Evolutionary conservation across 1,140 invertebrate species (phyloP).

Genomic region (Orchesella cincta): DNA sequence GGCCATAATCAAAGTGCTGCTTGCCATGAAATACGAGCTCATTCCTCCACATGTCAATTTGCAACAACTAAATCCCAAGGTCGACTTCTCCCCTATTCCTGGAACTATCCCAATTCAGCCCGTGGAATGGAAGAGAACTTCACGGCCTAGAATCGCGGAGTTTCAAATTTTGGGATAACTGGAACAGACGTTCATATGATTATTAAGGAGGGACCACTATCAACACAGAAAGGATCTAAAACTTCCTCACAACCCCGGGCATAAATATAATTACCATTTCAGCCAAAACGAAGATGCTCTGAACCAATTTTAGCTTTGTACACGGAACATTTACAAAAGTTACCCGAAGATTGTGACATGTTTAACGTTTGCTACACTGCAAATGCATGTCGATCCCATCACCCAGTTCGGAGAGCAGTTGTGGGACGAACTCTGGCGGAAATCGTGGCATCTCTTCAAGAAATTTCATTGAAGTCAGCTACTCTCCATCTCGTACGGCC

Average conservation of each 20-base stretch:
- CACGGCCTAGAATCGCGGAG: neutral
- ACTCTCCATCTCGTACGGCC: too few species aligned
- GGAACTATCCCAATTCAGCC: neutral
- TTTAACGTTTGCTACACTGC: too few species aligned
- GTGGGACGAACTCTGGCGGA: too few species aligned
- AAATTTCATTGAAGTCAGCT: too few species aligned
- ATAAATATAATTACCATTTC: neutral
- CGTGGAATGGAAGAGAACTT: neutral
- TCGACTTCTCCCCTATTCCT: neutral
- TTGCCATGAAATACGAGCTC: neutral
- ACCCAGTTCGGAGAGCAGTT: too few species aligned
- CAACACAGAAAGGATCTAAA: neutral
- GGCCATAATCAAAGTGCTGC: neutral
- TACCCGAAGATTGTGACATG: too few species aligned
- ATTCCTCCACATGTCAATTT: slow-evolving; percentile 10
- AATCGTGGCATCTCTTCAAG: too few species aligned
- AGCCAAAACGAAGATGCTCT: neutral
- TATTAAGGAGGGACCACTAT: slow-evolving; percentile 35
- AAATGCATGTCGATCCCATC: too few species aligned
- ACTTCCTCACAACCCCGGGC: neutral
- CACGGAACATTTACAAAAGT: too few species aligned
- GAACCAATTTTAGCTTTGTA: neutral
- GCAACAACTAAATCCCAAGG: neutral
- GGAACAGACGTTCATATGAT: slow-evolving; percentile 43
- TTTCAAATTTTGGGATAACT: slow-evolving; percentile 41